Conservation (phyloP, 2,888 invertebrate genomes). For the Brachyptera putata region DNA sequence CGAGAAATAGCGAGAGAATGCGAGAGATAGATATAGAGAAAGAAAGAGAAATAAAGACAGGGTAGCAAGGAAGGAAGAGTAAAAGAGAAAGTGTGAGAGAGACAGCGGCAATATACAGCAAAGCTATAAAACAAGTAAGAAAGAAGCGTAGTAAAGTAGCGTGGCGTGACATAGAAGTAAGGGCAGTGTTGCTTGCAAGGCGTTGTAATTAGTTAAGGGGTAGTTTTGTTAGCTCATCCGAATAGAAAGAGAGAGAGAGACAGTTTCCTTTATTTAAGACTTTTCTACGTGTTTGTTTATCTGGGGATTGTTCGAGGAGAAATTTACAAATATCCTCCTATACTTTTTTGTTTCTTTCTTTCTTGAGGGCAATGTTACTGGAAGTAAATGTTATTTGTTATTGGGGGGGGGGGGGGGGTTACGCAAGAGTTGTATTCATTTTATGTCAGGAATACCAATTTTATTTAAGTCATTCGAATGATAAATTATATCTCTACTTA, state of each 20-base stretch:
- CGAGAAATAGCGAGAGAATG: no score
- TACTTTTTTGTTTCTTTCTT: background rate
- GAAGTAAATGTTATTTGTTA: background rate
- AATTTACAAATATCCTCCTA: slow-evolving; percentile 9
- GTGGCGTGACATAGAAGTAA: no score
- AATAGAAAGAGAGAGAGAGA: background rate
- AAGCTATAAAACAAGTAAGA: no score
- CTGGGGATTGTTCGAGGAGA: background rate
- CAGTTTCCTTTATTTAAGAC: background rate
- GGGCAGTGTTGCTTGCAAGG: background rate
- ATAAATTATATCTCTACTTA: no score
- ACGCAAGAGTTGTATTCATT: background rate
- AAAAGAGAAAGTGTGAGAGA: no score
- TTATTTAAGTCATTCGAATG: no score
- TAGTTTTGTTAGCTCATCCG: slow-evolving; percentile 18
- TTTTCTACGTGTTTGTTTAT: slow-evolving; percentile 6
- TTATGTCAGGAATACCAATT: background rate
- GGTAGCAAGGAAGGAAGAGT: no score
- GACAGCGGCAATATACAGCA: no score
- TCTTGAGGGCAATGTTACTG: background rate
- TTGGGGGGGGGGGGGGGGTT: background rate
- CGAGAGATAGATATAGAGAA: no score
- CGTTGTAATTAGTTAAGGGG: slow-evolving; percentile 18
- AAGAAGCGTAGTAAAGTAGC: no score
- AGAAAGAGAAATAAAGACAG: no score